Evolutionary conservation across 30 jellyfish, hydroid and myxozoan genomes (phyloP), one percentile per base, ranked within the genome.

Genomic region (Aurelia sp.): DNA sequence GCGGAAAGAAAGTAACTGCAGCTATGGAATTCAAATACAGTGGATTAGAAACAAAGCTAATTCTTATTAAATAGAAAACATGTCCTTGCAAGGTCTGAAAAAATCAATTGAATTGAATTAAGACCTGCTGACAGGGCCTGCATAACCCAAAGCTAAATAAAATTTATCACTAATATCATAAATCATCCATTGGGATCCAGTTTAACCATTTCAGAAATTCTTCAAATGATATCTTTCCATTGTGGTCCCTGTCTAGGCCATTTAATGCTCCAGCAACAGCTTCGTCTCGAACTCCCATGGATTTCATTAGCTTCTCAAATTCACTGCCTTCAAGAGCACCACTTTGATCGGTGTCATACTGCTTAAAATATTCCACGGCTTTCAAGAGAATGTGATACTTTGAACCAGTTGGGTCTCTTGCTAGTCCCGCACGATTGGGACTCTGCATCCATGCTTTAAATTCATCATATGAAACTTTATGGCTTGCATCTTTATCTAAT

Each of bases 181-280:
- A 27, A 8, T 60, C 87, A 58, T 76, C 87, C 64, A 76, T 76
- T 58, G 98, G 98, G 73, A 91, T 65, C 98, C 98, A 91, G 47
- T 91, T 86, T 51, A 91, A 70, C 98, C 98, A 91, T 66, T 91
- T 71, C 12, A 91, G 57, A 81, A 91, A 91, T 79, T 91, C 98
- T 19, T 71, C 58, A 72, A 91, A 91, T 18, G 98, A 91, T 3
- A 91, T 81, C 17, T 57, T 72, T 3, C 92, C 92, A 52, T 91
- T 87, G 30, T 86, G 97, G 76, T 91, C 96, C 62, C 88, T 40
- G 83, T 91, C 98, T 41, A 91, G 79, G 22, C 86, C 96, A 21
- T 20, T 48, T 44, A 91, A 62, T 21, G 96, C 96, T 0, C 80
- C 84, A 50, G 80, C 86, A 10, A 85, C 66, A 3, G 87, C 87